Conservation (phyloP, 2,113 vertebrate genomes). For the Eolophus roseicapilla region DNA sequence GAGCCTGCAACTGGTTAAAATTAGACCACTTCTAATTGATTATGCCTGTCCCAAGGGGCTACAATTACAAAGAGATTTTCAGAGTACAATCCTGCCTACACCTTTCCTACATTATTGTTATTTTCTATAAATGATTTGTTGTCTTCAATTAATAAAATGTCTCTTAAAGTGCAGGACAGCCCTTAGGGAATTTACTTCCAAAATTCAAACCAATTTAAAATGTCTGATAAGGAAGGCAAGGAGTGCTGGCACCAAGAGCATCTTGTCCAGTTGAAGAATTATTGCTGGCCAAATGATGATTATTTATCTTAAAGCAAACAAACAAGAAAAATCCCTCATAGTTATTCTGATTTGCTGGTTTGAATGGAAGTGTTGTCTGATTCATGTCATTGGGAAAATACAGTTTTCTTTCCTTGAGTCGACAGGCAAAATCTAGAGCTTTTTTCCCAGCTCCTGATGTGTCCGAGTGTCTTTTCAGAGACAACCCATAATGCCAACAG, state of each 20-base stretch:
- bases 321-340: background rate
- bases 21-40: slow-evolving; percentile 75
- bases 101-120: slow-evolving; percentile 57
- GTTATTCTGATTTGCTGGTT: background rate
- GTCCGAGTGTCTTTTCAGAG: background rate
- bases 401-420: background rate
- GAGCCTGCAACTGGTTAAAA: slow-evolving; percentile 77
- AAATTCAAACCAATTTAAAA: slow-evolving; percentile 65
- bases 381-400: background rate
- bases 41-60: slow-evolving; percentile 67
- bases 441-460: background rate
- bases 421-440: background rate
- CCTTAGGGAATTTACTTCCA: slow-evolving; percentile 61
- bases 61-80: slow-evolving; percentile 70
- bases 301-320: slow-evolving; percentile 17
- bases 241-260: slow-evolving; percentile 15
- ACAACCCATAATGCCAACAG: background rate
- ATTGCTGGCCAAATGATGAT: background rate
- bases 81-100: slow-evolving; percentile 48
- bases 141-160: slow-evolving; percentile 72
- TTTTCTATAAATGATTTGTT: slow-evolving; percentile 73
- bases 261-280: slow-evolving; percentile 10
- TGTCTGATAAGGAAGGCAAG: background rate
- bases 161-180: slow-evolving; percentile 61
- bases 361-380: background rate